Conservation (phyloP, 2,888 invertebrate genomes). For the Achlya flavicornis region DNA sequence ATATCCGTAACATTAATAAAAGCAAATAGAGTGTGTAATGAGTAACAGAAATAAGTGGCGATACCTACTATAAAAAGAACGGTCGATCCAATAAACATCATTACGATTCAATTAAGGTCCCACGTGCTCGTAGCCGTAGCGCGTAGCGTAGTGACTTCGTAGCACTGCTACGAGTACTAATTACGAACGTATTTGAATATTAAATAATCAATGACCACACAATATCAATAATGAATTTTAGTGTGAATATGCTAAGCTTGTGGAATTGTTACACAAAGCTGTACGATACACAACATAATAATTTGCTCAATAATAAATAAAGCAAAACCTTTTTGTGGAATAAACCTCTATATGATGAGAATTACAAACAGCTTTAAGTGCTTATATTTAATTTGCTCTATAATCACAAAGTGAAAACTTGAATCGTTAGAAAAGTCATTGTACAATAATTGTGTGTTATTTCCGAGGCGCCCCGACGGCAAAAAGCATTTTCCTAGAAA, state of each 20-base stretch:
- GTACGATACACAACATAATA: neutral
- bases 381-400: constrained; percentile 19
- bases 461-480: constrained; percentile 46
- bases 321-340: neutral
- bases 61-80: constrained; percentile 13
- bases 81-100: constrained; percentile 26
- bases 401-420: constrained; percentile 30
- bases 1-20: neutral
- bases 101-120: constrained; percentile 30
- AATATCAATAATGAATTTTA: constrained; percentile 34
- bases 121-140: constrained; percentile 36
- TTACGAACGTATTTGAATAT: constrained; percentile 9
- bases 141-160: constrained; percentile 42
- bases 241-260: constrained; percentile 8
- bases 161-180: constrained; percentile 29
- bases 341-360: neutral
- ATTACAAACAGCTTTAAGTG: neutral
- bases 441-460: constrained; percentile 68
- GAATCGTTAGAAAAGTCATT: constrained; percentile 45
- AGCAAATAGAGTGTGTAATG: constrained; percentile 16
- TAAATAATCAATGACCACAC: constrained; percentile 8
- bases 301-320: neutral
- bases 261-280: neutral
- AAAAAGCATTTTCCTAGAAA: constrained; percentile 66
- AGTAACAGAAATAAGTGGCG: constrained; percentile 2